phyloP scores from a whole-genome alignment of 2,888 invertebrate species.

The Sialis lutaria region DNA sequence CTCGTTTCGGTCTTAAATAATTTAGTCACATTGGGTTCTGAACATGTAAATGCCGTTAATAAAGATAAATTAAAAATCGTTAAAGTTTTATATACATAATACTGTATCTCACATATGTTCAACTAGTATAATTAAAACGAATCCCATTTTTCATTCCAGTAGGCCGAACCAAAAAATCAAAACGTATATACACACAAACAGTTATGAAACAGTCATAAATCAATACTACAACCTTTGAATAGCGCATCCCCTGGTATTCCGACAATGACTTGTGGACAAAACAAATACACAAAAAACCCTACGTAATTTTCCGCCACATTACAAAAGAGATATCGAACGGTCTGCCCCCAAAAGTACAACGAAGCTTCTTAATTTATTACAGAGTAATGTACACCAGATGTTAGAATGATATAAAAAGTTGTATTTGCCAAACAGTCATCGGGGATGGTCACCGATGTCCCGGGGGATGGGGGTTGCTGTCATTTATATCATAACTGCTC shows the following conservation, averaged over 20 bases:
- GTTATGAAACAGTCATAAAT: not conserved
- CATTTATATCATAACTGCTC: not conserved
- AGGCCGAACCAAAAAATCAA: too few relatives aligned
- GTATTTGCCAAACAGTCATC: not conserved
- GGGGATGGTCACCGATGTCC: not conserved
- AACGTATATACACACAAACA: too few relatives aligned
- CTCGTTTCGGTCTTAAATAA: too few relatives aligned
- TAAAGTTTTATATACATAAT: too few relatives aligned
- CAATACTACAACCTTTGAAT: not conserved
- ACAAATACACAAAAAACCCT: conserved; percentile 21
- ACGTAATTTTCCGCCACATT: conserved; percentile 27
- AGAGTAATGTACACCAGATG: not conserved
- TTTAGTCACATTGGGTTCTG: too few relatives aligned
- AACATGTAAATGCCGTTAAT: too few relatives aligned
- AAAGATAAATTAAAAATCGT: too few relatives aligned
- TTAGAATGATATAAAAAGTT: not conserved
- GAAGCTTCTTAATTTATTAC: not conserved
- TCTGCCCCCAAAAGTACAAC: too few relatives aligned
- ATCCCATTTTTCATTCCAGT: too few relatives aligned
- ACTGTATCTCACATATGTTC: too few relatives aligned
- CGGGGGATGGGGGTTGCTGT: not conserved
- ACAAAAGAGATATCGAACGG: conserved; percentile 9
- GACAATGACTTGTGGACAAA: not conserved
- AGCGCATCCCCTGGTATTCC: not conserved
- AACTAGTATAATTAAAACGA: too few relatives aligned